A percentile compares a stretch with the other conserved stretches of the same genome.
phyloP scores from a whole-genome alignment of 2,888 invertebrate species.

The Rhamnusium bicolor region DNA sequence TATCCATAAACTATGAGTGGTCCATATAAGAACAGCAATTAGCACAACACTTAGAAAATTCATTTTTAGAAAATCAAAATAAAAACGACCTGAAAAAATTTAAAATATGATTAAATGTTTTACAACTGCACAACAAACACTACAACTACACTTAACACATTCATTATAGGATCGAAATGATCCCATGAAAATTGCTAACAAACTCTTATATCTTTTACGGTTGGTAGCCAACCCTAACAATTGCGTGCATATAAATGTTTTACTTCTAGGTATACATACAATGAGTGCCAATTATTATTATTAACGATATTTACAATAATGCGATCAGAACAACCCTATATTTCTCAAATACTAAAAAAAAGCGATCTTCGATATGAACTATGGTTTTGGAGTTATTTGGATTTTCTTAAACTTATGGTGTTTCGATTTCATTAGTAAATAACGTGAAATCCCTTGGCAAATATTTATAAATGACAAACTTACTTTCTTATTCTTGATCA shows the following conservation, averaged over 20 bases:
- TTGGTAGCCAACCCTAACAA: conserved; percentile 68
- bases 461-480: too few species aligned
- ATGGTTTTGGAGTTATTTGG: too few species aligned
- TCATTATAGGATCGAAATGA: conserved; percentile 63
- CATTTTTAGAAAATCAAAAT: conserved; percentile 26
- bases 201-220: conserved; percentile 65
- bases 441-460: too few species aligned
- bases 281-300: conserved; percentile 32
- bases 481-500: too few species aligned
- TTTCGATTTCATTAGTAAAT: too few species aligned
- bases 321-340: too few species aligned
- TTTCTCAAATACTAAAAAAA: too few species aligned
- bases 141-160: conserved; percentile 54
- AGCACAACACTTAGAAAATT: conserved; percentile 54
- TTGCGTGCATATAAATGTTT: conserved; percentile 54
- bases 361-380: too few species aligned
- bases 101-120: background rate
- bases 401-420: too few species aligned
- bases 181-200: conserved; percentile 42
- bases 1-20: conserved; percentile 55
- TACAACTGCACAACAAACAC: conserved; percentile 1
- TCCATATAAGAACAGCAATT: conserved; percentile 43
- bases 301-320: too few species aligned
- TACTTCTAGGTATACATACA: conserved; percentile 29
- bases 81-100: background rate